phyloP scores from a whole-genome alignment of 2,113 vertebrate genomes.

The Lota lota region DNA sequence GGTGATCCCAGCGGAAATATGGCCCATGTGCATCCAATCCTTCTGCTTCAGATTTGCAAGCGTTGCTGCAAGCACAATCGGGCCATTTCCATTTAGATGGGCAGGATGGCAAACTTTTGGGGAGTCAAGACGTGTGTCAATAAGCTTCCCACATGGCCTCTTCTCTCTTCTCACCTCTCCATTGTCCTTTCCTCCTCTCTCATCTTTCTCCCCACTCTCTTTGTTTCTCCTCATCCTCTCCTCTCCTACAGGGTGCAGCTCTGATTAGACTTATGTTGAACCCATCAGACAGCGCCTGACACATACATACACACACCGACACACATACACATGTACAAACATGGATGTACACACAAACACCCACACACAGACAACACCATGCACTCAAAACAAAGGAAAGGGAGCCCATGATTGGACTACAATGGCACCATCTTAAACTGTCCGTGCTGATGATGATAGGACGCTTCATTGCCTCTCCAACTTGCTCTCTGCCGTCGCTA shows the following conservation, averaged over 20 bases:
- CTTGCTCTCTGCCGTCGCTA: neutral
- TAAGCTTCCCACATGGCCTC: slow-evolving; percentile 35
- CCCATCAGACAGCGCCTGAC: too few relatives aligned
- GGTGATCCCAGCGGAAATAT: slow-evolving; percentile 41
- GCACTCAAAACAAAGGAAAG: slow-evolving; percentile 9
- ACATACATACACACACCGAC: too few relatives aligned
- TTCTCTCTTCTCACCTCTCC: slow-evolving; percentile 11
- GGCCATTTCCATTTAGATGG: slow-evolving; percentile 62
- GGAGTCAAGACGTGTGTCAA: slow-evolving; percentile 31
- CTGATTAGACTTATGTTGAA: slow-evolving; percentile 11
- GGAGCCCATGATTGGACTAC: slow-evolving; percentile 13
- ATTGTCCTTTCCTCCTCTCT: slow-evolving; percentile 1
- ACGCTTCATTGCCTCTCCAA: neutral
- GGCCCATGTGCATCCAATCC: slow-evolving; percentile 43
- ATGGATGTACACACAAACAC: too few relatives aligned
- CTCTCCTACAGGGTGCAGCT: slow-evolving; percentile 24
- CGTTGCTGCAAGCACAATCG: slow-evolving; percentile 18
- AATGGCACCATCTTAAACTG: neutral
- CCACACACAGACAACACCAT: neutral
- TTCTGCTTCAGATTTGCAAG: slow-evolving; percentile 46
- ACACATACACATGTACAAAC: too few relatives aligned
- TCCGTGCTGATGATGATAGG: neutral
- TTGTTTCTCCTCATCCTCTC: too few relatives aligned
- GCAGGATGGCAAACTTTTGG: slow-evolving; percentile 26
- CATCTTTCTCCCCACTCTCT: neutral